These are phyloP conservation scores for Sclerodermus sp. DNA, from an alignment of 2,888 invertebrate species.

Conservation along the genomic window DNA sequence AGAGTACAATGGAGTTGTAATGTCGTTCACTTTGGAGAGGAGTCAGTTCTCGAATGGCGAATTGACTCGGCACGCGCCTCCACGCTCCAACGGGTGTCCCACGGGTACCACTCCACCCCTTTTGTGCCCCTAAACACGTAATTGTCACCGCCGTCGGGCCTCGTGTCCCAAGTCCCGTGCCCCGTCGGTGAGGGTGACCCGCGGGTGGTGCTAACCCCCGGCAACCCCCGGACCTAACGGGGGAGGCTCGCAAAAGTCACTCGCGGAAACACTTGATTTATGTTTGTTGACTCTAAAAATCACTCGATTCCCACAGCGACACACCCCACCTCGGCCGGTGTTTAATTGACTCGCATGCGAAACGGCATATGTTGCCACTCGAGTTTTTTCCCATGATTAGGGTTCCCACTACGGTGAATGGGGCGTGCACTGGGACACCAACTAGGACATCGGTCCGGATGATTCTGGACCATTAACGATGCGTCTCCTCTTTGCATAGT, in stretches of 20 bases:
- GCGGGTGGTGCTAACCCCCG: conserved; percentile 21
- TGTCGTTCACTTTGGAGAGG: conserved; percentile 15
- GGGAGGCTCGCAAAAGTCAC: conserved; percentile 6
- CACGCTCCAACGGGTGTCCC: conserved; percentile 41
- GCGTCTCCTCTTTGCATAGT: no score
- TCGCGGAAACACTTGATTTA: conserved; percentile 43
- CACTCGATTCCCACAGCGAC: conserved; percentile 45
- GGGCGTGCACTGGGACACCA: conserved; percentile 20
- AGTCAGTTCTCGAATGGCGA: conserved; percentile 29
- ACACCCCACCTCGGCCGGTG: conserved; percentile 14
- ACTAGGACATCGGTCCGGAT: conserved; percentile 23
- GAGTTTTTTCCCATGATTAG: conserved; percentile 41
- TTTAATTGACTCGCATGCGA: conserved; percentile 38
- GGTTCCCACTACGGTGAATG: conserved; percentile 12
- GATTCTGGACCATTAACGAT: no score
- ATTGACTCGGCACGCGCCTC: conserved; percentile 43
- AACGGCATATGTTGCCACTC: conserved; percentile 43
- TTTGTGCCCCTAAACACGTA: conserved; percentile 49
- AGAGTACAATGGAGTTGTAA: conserved; percentile 27
- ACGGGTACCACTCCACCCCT: conserved; percentile 42
- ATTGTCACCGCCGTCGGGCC: conserved; percentile 50
- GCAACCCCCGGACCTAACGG: conserved; percentile 26
- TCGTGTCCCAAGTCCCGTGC: neutral
- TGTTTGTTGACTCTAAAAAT: conserved; percentile 49
- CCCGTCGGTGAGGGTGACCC: conserved; percentile 3